Percentiles rank a stretch among this genome's conserved stretches.
Evolutionary conservation across 30 jellyfish, hydroid and myxozoan species (phyloP).

Genomic region (Chrysaora quinquecirrha): DNA sequence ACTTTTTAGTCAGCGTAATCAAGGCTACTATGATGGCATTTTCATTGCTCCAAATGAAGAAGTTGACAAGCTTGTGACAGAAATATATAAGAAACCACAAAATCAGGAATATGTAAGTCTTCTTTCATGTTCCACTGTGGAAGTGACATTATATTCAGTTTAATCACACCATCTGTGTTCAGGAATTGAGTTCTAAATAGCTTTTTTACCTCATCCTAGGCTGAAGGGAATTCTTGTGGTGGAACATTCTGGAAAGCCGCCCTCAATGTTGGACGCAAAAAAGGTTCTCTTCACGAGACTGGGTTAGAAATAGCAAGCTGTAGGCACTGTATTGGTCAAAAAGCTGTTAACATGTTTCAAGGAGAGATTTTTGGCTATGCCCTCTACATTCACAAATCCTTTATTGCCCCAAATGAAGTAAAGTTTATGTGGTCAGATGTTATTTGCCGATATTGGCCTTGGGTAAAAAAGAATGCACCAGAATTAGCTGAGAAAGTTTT

Average conservation of each 20-base stretch:
- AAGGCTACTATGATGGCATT: background rate
- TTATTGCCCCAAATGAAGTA: background rate
- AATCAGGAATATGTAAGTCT: background rate
- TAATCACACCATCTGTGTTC: too few relatives aligned
- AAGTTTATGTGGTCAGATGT: background rate
- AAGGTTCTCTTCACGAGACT: background rate
- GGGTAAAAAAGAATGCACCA: background rate
- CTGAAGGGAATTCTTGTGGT: background rate
- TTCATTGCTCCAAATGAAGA: background rate
- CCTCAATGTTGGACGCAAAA: background rate
- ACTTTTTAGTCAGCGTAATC: background rate
- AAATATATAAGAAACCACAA: background rate
- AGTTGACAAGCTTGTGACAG: background rate
- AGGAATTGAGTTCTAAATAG: too few relatives aligned
- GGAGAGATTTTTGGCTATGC: background rate
- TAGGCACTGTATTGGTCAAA: background rate
- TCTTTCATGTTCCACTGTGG: too few relatives aligned
- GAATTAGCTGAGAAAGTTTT: background rate
- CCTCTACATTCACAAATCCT: background rate
- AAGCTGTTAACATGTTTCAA: background rate
- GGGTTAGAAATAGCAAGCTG: background rate
- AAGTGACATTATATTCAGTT: too few relatives aligned
- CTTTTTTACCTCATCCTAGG: too few relatives aligned
- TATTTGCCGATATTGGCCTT: background rate
- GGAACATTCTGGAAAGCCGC: background rate